These are phyloP conservation scores for Agrypnus murinus DNA, from an alignment of 2,888 invertebrate genomes.

Conservation along the genomic window DNA sequence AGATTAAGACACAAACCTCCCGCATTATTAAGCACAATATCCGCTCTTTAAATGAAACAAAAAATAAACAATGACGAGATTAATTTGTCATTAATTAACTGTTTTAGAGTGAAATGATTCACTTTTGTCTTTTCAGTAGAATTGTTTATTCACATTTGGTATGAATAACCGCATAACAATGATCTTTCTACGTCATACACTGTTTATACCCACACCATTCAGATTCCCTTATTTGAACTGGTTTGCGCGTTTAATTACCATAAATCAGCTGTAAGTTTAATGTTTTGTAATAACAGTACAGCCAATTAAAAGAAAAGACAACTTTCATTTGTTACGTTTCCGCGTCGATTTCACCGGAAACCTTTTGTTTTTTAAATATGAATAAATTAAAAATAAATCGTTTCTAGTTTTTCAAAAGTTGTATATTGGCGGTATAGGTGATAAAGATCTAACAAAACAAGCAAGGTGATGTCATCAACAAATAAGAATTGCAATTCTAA, in stretches of 20 bases:
- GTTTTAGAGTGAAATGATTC: neutral
- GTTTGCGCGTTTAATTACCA: too few relatives aligned
- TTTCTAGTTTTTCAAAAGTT: neutral
- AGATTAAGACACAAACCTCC: too few relatives aligned
- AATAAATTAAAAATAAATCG: neutral
- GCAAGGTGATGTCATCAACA: slow-evolving; percentile 35
- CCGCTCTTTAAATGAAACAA: too few relatives aligned
- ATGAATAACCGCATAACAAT: too few relatives aligned
- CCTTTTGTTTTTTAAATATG: neutral
- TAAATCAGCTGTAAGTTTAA: too few relatives aligned
- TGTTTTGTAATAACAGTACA: too few relatives aligned
- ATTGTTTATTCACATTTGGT: neutral
- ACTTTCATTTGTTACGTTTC: slow-evolving; percentile 5
- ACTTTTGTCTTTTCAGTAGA: neutral
- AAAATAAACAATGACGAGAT: too few relatives aligned
- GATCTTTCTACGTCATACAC: neutral
- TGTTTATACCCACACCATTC: neutral
- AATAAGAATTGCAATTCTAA: neutral
- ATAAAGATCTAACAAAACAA: slow-evolving; percentile 40
- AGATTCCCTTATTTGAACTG: slow-evolving; percentile 15
- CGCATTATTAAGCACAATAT: too few relatives aligned
- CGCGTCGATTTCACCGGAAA: slow-evolving; percentile 9
- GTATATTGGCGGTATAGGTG: too few relatives aligned
- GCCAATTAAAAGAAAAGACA: neutral
- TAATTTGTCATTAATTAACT: too few relatives aligned